Evolutionary conservation across 2,797 vertebrate genomes (phyloP), one percentile per base, ranked within the genome.

Genomic region (Sebastes hopkinsi): DNA sequence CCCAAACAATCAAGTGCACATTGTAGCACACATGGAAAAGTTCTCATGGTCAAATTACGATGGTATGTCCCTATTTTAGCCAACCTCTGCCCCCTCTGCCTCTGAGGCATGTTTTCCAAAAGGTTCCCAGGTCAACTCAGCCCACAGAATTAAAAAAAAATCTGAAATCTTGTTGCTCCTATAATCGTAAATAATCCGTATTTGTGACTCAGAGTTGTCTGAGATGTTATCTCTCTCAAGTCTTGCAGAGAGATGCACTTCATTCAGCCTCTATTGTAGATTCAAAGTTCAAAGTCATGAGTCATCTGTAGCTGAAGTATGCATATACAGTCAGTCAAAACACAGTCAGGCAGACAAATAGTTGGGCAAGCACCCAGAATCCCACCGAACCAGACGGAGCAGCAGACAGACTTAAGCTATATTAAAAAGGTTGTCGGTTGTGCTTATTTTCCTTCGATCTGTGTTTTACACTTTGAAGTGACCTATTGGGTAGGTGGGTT

Each of bases 1-100:
- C 75, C 38, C 73, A 77, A 67, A 80, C 69, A 58, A 58, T 64
- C 59, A 72, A 73, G 64, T 52, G 22, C 56, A 79, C 70, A 58
- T 52, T 69, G 60, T 16, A 42, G 29, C 58, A 56, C 75, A 90
- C 80, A 89, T 80, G 73, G 79, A 81, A 84, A 80, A 73, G 76
- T 90, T 90, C 88, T 85, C 90, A 89, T 87, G 89, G 84, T 86
- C 80, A 86, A 85, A 86, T 90, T 88, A 80, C 59, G 36, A 75
- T 70, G 78, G 72, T 54, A 88, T 86, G 89, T 79, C 74, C 82
- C 67, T 62, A 67, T 90, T 91, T 92, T 87, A 85, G 67, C 73
- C 81, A 59, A 89, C 88, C 89, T 86, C 68, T 85, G 79, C 60
- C 81, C 85, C 70, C 38, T 80, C 70, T 73, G 80, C 77, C 86